A percentile compares a stretch with the other conserved stretches of the same genome.
phyloP scores from a whole-genome alignment of 2,888 invertebrate species.

The Toxonevra muliebris region DNA sequence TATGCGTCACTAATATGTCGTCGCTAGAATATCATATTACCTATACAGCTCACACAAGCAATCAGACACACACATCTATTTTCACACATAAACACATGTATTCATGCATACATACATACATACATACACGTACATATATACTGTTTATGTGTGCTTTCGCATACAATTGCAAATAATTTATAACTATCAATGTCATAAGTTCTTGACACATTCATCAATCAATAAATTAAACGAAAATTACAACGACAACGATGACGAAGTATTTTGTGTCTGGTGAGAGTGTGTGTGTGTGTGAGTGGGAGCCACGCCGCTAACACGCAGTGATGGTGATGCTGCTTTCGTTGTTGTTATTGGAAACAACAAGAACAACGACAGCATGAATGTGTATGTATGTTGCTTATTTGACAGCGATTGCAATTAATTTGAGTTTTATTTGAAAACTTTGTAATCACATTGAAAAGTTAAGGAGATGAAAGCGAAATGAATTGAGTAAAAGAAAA shows the following conservation, averaged over 20 bases:
- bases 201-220: conserved; percentile 63
- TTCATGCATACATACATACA: neutral
- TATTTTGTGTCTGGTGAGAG: no score
- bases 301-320: neutral
- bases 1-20: neutral
- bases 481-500: no score
- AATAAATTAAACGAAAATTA: conserved; percentile 50
- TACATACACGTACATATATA: neutral
- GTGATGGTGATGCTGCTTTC: no score
- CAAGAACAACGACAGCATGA: neutral
- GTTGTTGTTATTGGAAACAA: no score
- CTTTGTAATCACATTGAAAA: no score
- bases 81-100: neutral
- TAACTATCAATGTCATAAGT: conserved; percentile 64
- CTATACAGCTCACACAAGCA: neutral
- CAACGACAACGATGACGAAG: neutral
- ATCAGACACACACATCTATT: conserved; percentile 35
- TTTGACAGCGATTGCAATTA: conserved; percentile 30
- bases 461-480: no score
- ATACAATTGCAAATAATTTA: conserved; percentile 52
- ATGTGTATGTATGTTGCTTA: neutral
- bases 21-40: neutral
- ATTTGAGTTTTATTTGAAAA: conserved; percentile 1
- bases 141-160: neutral
- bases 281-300: no score